Evolutionary conservation across 53 echinoderm and acorn worm genomes (phyloP).

Genomic region (Antedon mediterranea): DNA sequence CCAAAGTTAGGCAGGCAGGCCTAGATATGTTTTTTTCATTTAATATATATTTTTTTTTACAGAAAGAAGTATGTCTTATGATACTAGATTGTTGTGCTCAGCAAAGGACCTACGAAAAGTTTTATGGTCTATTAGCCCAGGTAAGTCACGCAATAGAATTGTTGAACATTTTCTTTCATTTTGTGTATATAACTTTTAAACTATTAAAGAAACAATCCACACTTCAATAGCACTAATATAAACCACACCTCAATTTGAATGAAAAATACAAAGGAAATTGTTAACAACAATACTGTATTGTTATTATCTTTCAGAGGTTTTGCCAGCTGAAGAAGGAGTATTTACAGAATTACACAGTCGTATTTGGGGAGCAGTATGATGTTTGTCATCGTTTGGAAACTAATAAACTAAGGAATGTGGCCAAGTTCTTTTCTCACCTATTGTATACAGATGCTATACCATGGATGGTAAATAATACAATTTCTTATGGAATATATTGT

Average conservation of each 20-base stretch:
- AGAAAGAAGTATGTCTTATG: constrained; percentile 92
- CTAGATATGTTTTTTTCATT: no score
- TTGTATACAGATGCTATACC: constrained; percentile 86
- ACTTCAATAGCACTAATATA: no score
- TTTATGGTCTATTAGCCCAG: constrained; percentile 91
- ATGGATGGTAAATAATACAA: constrained; percentile 63
- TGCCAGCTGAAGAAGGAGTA: constrained; percentile 88
- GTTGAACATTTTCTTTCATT: no score
- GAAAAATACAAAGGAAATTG: neutral
- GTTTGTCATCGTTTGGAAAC: constrained; percentile 85
- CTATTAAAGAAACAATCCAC: no score
- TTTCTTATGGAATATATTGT: neutral
- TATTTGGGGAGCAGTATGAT: constrained; percentile 79
- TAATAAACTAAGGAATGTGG: constrained; percentile 85
- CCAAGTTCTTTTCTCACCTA: constrained; percentile 87
- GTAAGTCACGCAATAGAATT: constrained; percentile 23
- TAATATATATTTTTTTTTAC: neutral
- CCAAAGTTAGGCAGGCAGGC: no score
- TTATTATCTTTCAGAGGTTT: constrained; percentile 54
- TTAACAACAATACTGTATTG: no score
- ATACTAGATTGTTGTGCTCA: constrained; percentile 96
- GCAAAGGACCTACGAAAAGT: constrained; percentile 95
- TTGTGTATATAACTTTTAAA: no score
- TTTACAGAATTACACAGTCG: constrained; percentile 34
- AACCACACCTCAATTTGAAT: no score